Conservation (phyloP, 2,113 vertebrate species). For the Pelodiscus sinensis region DNA sequence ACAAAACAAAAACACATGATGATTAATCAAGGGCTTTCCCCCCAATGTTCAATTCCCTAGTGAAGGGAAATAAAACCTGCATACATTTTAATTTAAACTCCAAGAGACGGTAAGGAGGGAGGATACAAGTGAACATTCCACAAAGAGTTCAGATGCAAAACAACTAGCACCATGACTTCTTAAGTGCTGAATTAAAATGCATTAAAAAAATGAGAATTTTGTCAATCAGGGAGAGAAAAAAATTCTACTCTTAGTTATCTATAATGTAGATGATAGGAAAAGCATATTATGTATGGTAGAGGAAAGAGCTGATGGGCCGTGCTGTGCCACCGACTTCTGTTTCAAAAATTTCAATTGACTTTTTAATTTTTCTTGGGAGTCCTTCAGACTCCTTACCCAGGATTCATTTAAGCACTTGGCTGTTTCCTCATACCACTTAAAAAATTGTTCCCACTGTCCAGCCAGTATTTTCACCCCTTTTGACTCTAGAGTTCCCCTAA, state of each 20-base stretch:
- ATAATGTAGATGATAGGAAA: background rate
- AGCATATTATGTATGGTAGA: background rate
- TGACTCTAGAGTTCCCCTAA: no score
- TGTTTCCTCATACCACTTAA: no score
- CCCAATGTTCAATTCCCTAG: background rate
- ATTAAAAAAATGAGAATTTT: background rate
- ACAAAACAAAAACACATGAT: background rate
- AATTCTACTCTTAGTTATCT: background rate
- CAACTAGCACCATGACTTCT: background rate
- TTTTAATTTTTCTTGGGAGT: no score
- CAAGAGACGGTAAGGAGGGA: background rate
- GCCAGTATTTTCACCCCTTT: no score
- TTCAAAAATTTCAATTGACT: no score
- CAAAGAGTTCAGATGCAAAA: background rate
- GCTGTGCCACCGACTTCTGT: no score
- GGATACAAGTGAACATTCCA: background rate
- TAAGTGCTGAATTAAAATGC: fast-evolving
- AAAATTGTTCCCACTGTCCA: no score
- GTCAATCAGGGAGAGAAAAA: background rate
- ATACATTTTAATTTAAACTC: background rate
- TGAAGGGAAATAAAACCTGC: background rate
- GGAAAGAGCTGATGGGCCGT: no score
- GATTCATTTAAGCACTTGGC: no score
- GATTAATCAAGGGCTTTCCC: background rate
- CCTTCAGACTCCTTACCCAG: no score